Percentiles rank a stretch among this genome's conserved stretches.
Conservation (phyloP, 2,888 invertebrate genomes). For the Eucera pruinosa region DNA sequence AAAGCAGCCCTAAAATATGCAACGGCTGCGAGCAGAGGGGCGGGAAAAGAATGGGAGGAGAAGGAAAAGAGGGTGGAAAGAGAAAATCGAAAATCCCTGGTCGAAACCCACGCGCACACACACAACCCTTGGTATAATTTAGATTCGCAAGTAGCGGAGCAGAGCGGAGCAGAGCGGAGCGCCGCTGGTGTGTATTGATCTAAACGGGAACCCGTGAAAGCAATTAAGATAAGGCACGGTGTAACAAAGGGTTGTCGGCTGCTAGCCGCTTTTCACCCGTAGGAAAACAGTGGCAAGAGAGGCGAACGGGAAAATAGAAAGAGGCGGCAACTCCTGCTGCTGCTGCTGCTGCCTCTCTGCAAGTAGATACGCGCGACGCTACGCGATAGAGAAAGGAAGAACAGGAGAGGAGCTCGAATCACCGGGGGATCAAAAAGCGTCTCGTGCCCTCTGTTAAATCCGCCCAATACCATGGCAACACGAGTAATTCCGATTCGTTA, state of each 20-base stretch:
- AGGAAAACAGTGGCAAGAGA: conserved; percentile 71
- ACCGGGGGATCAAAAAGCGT: conserved; percentile 25
- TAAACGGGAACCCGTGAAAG: conserved; percentile 82
- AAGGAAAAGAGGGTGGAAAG: background rate
- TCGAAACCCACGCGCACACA: too few relatives aligned
- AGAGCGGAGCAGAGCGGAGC: conserved; percentile 52
- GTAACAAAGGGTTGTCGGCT: conserved; percentile 83
- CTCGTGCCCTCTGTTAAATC: background rate
- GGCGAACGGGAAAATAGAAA: conserved; percentile 33
- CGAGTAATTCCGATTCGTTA: background rate
- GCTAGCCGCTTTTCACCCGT: conserved; percentile 72
- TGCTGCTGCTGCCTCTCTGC: too few relatives aligned
- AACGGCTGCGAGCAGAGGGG: conserved; percentile 38
- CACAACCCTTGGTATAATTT: conserved; percentile 77
- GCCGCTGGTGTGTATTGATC: conserved; percentile 80
- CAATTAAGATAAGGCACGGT: conserved; percentile 83
- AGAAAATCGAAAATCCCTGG: conserved; percentile 50
- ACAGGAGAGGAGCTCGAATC: conserved; percentile 5
- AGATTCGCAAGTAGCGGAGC: conserved; percentile 70
- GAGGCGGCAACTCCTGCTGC: too few relatives aligned
- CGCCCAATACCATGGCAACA: background rate
- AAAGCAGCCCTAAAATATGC: conserved; percentile 66
- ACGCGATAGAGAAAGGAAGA: conserved; percentile 16
- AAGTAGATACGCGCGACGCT: too few relatives aligned
- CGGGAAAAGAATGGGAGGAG: conserved; percentile 8